Percentiles rank a stretch among this genome's conserved stretches.
phyloP scores from a whole-genome alignment of 2,888 invertebrate genomes.

The Anoplius nigerrimus region DNA sequence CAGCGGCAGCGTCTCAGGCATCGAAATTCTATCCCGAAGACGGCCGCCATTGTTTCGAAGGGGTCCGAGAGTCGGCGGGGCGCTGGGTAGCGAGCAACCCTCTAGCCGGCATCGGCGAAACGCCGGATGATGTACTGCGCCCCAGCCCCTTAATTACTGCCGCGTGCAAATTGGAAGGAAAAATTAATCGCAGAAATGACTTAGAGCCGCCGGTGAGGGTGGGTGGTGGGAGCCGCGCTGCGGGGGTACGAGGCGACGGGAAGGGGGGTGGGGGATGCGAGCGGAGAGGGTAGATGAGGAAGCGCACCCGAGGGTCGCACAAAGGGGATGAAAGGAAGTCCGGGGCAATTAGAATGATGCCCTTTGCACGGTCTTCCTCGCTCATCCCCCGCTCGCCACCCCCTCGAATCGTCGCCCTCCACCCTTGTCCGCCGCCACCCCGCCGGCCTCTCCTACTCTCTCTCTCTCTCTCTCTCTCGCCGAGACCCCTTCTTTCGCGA shows the following conservation, averaged over 20 bases:
- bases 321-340: slow-evolving; percentile 75
- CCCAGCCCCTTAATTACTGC: slow-evolving; percentile 74
- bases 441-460: slow-evolving; percentile 5
- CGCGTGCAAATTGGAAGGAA: slow-evolving; percentile 76
- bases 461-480: slow-evolving; percentile 8
- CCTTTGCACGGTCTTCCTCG: slow-evolving; percentile 66
- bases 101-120: slow-evolving; percentile 49
- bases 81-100: slow-evolving; percentile 36
- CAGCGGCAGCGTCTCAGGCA: slow-evolving; percentile 20
- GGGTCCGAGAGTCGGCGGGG: slow-evolving; percentile 41
- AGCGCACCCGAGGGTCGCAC: slow-evolving; percentile 71
- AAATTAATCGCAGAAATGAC: slow-evolving; percentile 76
- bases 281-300: slow-evolving; percentile 66
- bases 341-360: slow-evolving; percentile 76
- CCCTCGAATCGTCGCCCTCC: slow-evolving; percentile 12
- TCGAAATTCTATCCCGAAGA: slow-evolving; percentile 57
- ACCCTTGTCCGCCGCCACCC: slow-evolving; percentile 19
- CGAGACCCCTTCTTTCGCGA: background rate
- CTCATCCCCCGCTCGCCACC: slow-evolving; percentile 42
- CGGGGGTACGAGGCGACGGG: slow-evolving; percentile 34
- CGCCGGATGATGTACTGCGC: slow-evolving; percentile 70
- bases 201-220: slow-evolving; percentile 68
- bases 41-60: slow-evolving; percentile 69
- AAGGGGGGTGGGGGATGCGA: slow-evolving; percentile 49
- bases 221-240: slow-evolving; percentile 50